A percentile compares a stretch with the other conserved stretches of the same genome.
These are phyloP conservation scores for Drosophila sordidula DNA, from an alignment of 2,888 invertebrate species.

Conservation along the genomic window DNA sequence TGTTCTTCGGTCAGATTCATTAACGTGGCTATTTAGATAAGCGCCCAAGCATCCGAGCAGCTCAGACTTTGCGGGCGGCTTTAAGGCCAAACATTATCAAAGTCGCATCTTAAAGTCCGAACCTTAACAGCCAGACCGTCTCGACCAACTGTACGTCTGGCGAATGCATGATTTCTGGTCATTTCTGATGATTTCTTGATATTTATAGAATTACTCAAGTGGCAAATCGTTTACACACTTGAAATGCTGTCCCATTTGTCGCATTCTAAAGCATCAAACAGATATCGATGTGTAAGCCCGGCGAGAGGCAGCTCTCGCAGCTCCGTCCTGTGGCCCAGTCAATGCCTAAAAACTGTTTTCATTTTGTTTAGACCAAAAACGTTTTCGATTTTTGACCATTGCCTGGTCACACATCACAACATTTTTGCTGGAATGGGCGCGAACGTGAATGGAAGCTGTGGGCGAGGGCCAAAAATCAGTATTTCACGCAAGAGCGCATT, in stretches of 20 bases:
- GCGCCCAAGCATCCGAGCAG: constrained; percentile 66
- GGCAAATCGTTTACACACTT: constrained; percentile 84
- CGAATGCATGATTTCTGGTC: constrained; percentile 47
- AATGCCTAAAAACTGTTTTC: constrained; percentile 63
- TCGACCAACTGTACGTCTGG: constrained; percentile 9
- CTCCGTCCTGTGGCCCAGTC: constrained; percentile 27
- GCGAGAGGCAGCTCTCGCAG: background rate
- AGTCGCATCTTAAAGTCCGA: constrained; percentile 60
- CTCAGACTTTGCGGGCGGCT: constrained; percentile 32
- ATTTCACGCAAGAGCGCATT: constrained; percentile 79
- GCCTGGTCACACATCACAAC: constrained; percentile 62
- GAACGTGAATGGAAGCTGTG: background rate
- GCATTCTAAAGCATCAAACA: constrained; percentile 63
- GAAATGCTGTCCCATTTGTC: constrained; percentile 74
- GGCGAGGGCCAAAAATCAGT: constrained; percentile 66
- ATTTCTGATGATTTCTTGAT: constrained; percentile 74
- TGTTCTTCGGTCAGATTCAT: constrained; percentile 78
- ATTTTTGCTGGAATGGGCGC: constrained; percentile 11
- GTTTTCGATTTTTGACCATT: constrained; percentile 76
- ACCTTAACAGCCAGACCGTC: constrained; percentile 12
- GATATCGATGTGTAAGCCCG: constrained; percentile 38
- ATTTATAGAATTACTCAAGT: constrained; percentile 83
- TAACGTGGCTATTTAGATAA: constrained; percentile 81
- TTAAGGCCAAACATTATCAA: constrained; percentile 44
- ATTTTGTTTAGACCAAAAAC: constrained; percentile 54